These are phyloP conservation scores for Polydesmus complanatus DNA, from an alignment of 2,888 invertebrate genomes.

Conservation along the genomic window DNA sequence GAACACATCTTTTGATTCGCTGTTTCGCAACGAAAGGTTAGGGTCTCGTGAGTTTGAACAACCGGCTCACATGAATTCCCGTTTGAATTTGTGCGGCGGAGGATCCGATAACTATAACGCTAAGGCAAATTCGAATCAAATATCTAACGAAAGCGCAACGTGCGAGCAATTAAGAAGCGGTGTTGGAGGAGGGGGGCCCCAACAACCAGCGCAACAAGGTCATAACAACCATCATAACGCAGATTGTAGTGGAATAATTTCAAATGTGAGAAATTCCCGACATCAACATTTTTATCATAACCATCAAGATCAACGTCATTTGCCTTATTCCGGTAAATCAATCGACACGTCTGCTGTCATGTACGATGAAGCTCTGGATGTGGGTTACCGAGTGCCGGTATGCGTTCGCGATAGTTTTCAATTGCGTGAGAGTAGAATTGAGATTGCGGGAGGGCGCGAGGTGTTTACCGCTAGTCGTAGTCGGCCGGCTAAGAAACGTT, in stretches of 20 bases:
- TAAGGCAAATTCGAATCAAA: neutral
- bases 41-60: conserved; percentile 1
- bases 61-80: neutral
- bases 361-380: conserved; percentile 15
- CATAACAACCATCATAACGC: conserved; percentile 6
- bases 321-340: neutral
- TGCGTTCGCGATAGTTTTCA: conserved; percentile 15
- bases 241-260: neutral
- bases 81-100: neutral
- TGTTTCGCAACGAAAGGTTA: neutral
- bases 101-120: neutral
- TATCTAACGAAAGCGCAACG: neutral
- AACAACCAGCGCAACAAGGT: neutral
- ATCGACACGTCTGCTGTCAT: neutral
- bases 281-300: neutral
- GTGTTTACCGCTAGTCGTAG: conserved; percentile 67
- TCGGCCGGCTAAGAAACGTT: conserved; percentile 56
- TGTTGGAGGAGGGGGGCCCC: neutral
- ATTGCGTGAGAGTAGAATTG: conserved; percentile 22
- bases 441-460: conserved; percentile 60
- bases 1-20: conserved; percentile 2
- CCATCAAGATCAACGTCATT: neutral
- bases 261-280: neutral
- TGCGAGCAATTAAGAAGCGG: neutral
- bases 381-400: conserved; percentile 17